Evolutionary conservation across 1,140 invertebrate species (phyloP), one percentile per base, ranked within the genome.

Genomic region (Dreissena polymorpha): DNA sequence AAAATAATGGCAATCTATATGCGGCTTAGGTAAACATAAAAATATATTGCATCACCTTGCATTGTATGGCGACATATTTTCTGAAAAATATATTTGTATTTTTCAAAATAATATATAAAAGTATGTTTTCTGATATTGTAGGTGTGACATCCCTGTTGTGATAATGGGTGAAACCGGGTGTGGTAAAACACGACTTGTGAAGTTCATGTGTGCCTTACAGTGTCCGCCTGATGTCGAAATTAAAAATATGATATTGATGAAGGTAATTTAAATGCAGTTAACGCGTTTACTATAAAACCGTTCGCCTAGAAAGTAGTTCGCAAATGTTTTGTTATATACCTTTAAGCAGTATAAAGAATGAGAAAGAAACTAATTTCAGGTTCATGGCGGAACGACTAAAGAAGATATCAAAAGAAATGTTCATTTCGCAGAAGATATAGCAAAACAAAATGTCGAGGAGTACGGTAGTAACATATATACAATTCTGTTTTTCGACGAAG

Each of bases 91-190:
- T 25, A 13, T 16, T 63, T 63, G 13, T 14, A 13, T n/a, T 63
- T 25, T n/a, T n/a, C 60, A 63, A 72, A 2, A 6, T n/a, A 2
- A 23, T 39, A 39, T 39, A 39, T 39, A 39, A 39, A 39, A 39
- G 39, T 39, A 39, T 39, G 16, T 70, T 68, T 14, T 71, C 23
- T 55, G 23, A 13, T 83, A 23, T 80, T 81, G 18, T 72, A 91
- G 91, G 63, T 91, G 91, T 87, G 86, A 88, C 70, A 91, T 92
- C 53, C 92, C 92, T 64, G 92, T 92, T 12, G 85, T 92, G 53
- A 86, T 92, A 16, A 92, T 92, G 92, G 92, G 92, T 8, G 92
- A 92, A 76, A 92, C 92, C 16, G 92, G 92, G n/a, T 92, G 91
- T 85, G 91, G 91, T 14, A 92, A 92, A 80, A 92, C 91, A 12